Base-by-base conservation (phyloP, 2,888 invertebrate species). In the Rapana venosa region DNA sequence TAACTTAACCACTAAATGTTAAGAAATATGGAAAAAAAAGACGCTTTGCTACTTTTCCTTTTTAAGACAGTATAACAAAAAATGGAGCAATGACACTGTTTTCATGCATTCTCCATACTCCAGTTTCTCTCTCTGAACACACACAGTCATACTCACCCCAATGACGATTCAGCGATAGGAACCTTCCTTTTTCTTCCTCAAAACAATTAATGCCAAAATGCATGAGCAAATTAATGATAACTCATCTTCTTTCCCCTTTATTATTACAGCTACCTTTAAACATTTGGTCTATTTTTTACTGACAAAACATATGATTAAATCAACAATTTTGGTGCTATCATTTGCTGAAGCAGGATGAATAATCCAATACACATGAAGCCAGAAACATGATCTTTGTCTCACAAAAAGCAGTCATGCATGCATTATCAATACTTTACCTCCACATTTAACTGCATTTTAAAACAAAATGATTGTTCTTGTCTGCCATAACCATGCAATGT, bases 381-480 rank as follows among this genome's bases (percentile, higher is more conserved):
- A 74, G 74, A n/a, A 74, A 79, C 32, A 79, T 26, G 26, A 66
- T 22, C 13, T 20, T 79, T 35, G 35, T 17, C 17, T 66, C 32
- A 79, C 35, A 79, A 79, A 79, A 79, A 79, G 79, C 79, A 35
- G 35, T 79, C 79, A 79, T 79, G 79, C 79, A 79, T 35, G 79
- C 17, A 15, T 74, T 74, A 66, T 13, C 66, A 66, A 26, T 66
- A 26, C 13, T 66, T 26, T 66, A 66, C 26, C 66, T 66, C 26
- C 66, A 66, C 66, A 66, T 66, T 4, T 66, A 17, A 66, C 66
- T 15, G 66, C 66, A 17, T 26, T 22, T 66, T 26, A 22, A 66
- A 66, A 66, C 66, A 2, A 66, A 66, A 66, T 66, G 1, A 66
- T 6, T 66, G 20, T 66, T 66, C 66, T 22, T 66, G 26, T 66